Conservation (phyloP, 2,888 invertebrate species). For the Epiperipatus broadwayi region DNA sequence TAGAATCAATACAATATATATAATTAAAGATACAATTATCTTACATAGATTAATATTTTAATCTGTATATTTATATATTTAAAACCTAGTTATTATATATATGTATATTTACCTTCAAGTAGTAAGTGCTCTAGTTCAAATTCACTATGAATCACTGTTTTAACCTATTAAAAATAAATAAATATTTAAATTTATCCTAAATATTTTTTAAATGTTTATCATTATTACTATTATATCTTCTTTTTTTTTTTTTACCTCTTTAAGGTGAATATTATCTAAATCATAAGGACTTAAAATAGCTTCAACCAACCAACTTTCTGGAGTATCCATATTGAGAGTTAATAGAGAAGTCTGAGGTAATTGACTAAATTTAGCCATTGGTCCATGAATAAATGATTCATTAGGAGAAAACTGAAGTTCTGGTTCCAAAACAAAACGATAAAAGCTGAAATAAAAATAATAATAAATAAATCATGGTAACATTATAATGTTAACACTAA, state of each 20-base stretch:
- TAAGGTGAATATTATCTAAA: slow-evolving; percentile 85
- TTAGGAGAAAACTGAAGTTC: slow-evolving; percentile 55
- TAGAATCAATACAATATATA: no score
- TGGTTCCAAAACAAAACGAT: slow-evolving; percentile 78
- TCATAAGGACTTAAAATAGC: slow-evolving; percentile 76
- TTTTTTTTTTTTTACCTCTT: slow-evolving; percentile 48
- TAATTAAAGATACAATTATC: no score
- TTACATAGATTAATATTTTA: no score
- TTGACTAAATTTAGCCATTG: slow-evolving; percentile 63
- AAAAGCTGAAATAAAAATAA: slow-evolving; percentile 47
- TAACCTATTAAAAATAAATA: slow-evolving; percentile 1
- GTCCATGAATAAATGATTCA: no score
- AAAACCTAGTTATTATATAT: neutral
- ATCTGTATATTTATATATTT: neutral
- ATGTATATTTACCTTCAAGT: slow-evolving; percentile 46
- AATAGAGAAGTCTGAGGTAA: slow-evolving; percentile 77
- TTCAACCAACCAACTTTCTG: slow-evolving; percentile 90
- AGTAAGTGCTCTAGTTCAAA: slow-evolving; percentile 86
- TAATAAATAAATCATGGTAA: no score
- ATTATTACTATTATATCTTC: neutral
- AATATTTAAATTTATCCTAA: neutral
- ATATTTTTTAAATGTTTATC: slow-evolving; percentile 1
- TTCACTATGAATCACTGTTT: slow-evolving; percentile 60
- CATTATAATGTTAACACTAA: no score
- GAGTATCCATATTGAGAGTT: slow-evolving; percentile 69